These are phyloP conservation scores for Micromys minutus DNA, from an alignment of 2,113 vertebrate genomes.

Conservation along the genomic window DNA sequence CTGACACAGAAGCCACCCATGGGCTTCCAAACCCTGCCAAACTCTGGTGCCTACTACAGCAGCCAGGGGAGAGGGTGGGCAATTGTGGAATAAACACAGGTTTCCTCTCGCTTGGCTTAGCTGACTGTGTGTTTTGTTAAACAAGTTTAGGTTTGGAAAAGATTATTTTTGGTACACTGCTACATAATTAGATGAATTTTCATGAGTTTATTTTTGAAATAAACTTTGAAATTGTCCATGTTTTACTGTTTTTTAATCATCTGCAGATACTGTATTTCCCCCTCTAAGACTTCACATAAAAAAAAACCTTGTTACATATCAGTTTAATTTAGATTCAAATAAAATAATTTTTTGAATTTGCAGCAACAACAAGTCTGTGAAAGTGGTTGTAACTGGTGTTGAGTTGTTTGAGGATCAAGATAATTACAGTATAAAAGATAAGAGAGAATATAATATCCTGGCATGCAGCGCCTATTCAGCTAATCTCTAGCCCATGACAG, in stretches of 20 bases:
- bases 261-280: slow-evolving; percentile 67
- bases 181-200: slow-evolving; percentile 78
- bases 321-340: slow-evolving; percentile 85
- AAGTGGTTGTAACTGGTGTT: slow-evolving; percentile 81
- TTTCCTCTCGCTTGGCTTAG: slow-evolving; percentile 76
- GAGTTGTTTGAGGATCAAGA: slow-evolving; percentile 85
- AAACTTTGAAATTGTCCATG: slow-evolving; percentile 81
- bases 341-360: slow-evolving; percentile 85
- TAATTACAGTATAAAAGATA: slow-evolving; percentile 84
- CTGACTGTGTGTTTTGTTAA: slow-evolving; percentile 79
- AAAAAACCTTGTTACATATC: slow-evolving; percentile 77
- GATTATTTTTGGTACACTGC: slow-evolving; percentile 80
- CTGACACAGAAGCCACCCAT: not conserved
- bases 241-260: slow-evolving; percentile 83
- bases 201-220: slow-evolving; percentile 79
- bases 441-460: slow-evolving; percentile 82
- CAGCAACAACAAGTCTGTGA: slow-evolving; percentile 82
- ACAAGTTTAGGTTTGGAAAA: slow-evolving; percentile 78
- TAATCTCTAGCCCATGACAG: slow-evolving; percentile 83
- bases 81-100: slow-evolving; percentile 65
- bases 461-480: slow-evolving; percentile 79
- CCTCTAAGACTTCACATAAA: slow-evolving; percentile 66
- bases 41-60: slow-evolving; percentile 57
- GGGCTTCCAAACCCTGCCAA: slow-evolving; percentile 27
- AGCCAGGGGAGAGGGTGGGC: not conserved